A percentile compares a stretch with the other conserved stretches of the same genome.
phyloP scores from a whole-genome alignment of 2,888 invertebrate genomes.

The Anarsia innoxiella region DNA sequence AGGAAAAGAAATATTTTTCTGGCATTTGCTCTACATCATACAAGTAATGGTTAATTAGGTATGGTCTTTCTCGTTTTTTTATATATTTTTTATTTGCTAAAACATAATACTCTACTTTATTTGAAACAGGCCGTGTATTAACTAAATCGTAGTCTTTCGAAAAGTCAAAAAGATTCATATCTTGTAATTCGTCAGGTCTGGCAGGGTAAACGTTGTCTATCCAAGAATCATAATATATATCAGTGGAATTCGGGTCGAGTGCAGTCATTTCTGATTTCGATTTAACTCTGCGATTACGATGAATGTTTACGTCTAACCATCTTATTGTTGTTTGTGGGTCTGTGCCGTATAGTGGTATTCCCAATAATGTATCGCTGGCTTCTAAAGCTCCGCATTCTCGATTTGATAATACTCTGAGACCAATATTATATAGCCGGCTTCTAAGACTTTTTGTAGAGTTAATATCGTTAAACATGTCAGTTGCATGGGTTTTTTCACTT shows the following conservation, averaged over 20 bases:
- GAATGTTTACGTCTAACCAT: constrained; percentile 29
- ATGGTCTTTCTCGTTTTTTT: constrained; percentile 23
- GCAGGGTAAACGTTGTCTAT: constrained; percentile 27
- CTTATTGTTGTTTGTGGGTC: constrained; percentile 29
- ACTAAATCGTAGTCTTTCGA: constrained; percentile 14
- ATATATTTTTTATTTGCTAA: constrained; percentile 16
- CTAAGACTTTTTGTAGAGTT: constrained; percentile 26
- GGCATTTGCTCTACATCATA: constrained; percentile 23
- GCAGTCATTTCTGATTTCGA: constrained; percentile 22
- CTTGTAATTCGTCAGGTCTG: constrained; percentile 25
- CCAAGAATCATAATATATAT: constrained; percentile 26
- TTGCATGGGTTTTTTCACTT: constrained; percentile 25
- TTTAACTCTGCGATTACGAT: constrained; percentile 26
- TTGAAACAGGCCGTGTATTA: constrained; percentile 13
- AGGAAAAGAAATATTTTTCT: constrained; percentile 24
- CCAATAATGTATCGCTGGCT: constrained; percentile 30
- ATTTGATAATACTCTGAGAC: constrained; percentile 24
- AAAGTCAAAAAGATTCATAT: constrained; percentile 12
- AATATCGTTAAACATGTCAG: constrained; percentile 15
- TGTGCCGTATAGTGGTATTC: constrained; percentile 30
- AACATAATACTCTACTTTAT: constrained; percentile 13
- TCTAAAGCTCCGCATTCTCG: constrained; percentile 36
- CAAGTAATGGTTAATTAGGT: constrained; percentile 27
- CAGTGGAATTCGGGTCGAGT: constrained; percentile 22
- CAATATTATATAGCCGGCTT: constrained; percentile 25